phyloP scores from a whole-genome alignment of 2,888 invertebrate species.

The Drosophila stalkeri region DNA sequence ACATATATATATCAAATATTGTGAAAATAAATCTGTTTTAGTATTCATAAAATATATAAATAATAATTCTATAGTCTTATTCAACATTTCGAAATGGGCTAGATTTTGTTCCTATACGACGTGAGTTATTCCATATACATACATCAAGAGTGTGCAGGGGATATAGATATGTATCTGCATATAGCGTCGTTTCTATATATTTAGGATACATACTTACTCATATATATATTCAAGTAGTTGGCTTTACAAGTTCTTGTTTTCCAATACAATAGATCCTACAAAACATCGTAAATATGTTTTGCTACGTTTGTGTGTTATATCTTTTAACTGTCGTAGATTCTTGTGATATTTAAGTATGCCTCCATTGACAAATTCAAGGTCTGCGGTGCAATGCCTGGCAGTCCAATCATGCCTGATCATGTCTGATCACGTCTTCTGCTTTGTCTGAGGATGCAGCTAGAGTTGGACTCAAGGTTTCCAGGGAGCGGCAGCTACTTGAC shows the following conservation, averaged over 20 bases:
- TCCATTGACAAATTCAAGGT: slow-evolving; percentile 5
- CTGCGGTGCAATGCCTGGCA: slow-evolving; percentile 1
- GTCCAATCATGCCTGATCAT: background rate
- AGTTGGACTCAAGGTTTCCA: slow-evolving; percentile 24
- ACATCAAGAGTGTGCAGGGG: background rate
- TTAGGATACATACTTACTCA: background rate
- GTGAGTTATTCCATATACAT: too few relatives aligned
- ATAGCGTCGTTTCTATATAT: background rate
- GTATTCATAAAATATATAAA: slow-evolving; percentile 9
- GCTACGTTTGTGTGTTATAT: background rate
- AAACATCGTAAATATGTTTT: background rate
- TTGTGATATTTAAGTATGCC: background rate
- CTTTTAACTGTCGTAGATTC: background rate
- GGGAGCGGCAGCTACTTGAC: slow-evolving; percentile 50
- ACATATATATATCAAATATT: slow-evolving; percentile 40
- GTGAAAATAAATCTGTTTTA: slow-evolving; percentile 50
- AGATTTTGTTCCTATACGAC: background rate
- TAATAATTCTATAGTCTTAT: background rate
- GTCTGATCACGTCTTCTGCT: slow-evolving; percentile 31
- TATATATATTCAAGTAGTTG: background rate
- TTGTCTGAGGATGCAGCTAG: slow-evolving; percentile 20
- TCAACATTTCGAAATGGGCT: background rate
- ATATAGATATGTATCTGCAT: background rate
- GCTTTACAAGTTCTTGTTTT: background rate
- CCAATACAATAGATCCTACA: background rate